These are phyloP conservation scores for Pandemis corylana DNA, from an alignment of 2,888 invertebrate genomes.

Conservation along the genomic window DNA sequence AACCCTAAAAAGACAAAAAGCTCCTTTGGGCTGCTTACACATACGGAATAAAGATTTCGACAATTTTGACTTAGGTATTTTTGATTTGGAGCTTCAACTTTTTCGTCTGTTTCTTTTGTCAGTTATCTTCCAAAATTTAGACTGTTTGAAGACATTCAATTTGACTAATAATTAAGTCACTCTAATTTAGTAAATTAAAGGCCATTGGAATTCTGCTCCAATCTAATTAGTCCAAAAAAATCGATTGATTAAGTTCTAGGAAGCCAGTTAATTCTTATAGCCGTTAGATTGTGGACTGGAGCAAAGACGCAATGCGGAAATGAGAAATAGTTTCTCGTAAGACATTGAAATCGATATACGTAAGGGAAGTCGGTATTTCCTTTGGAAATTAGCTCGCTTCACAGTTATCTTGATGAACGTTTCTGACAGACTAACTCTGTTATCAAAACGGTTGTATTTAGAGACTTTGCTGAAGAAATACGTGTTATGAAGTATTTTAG, in stretches of 20 bases:
- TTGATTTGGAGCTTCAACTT: neutral
- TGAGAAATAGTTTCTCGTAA: constrained; percentile 55
- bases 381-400: neutral
- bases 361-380: constrained; percentile 13
- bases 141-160: neutral
- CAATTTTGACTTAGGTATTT: too few species aligned
- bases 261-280: constrained; percentile 5
- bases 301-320: constrained; percentile 25
- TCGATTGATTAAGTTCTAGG: neutral
- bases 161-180: neutral
- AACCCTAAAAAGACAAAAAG: too few species aligned
- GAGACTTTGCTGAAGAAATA: neutral
- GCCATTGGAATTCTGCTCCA: neutral
- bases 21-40: too few species aligned
- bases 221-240: neutral
- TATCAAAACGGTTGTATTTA: neutral
- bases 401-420: neutral
- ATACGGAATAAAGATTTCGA: too few species aligned
- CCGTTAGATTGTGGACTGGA: constrained; percentile 1
- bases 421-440: neutral
- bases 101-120: neutral
- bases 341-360: constrained; percentile 44
- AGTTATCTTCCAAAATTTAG: neutral
- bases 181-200: neutral
- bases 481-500: too few species aligned